Percentiles rank a stretch among this genome's conserved stretches.
Conservation (phyloP, 2,888 invertebrate genomes). For the Theristus sp. region DNA sequence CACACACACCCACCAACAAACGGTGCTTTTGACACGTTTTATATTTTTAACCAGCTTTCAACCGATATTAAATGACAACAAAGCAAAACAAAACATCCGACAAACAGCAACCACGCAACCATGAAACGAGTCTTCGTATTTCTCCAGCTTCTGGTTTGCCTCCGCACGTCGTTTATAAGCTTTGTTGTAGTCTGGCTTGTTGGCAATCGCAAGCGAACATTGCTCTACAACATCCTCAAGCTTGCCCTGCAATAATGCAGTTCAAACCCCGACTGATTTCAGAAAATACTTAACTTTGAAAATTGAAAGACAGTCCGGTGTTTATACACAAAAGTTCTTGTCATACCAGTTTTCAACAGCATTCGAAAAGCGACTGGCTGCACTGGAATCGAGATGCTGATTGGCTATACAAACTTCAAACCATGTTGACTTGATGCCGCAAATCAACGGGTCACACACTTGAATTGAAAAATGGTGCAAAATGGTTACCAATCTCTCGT, state of each 20-base stretch:
- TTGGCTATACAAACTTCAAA: not conserved
- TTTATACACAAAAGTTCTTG: no score
- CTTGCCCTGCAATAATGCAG: not conserved
- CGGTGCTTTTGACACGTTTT: no score
- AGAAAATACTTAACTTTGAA: no score
- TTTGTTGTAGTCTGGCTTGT: slow-evolving; percentile 12
- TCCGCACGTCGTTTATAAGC: slow-evolving; percentile 10
- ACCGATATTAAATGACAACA: no score
- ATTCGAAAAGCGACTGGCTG: not conserved
- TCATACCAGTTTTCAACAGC: no score
- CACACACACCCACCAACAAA: no score
- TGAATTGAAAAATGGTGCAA: not conserved
- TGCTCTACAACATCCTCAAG: not conserved
- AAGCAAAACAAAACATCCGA: no score
- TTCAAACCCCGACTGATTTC: not conserved
- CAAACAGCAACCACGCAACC: no score
- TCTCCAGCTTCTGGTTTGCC: no score
- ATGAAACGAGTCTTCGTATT: no score
- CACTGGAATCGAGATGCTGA: not conserved
- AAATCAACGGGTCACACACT: not conserved
- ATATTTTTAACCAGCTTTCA: no score
- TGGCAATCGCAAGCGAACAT: not conserved
- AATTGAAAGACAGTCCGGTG: no score
- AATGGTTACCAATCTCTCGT: not conserved
- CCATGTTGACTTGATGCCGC: not conserved